Conservation (phyloP, 2,797 vertebrate species). For the Phrynocephalus forsythii region DNA sequence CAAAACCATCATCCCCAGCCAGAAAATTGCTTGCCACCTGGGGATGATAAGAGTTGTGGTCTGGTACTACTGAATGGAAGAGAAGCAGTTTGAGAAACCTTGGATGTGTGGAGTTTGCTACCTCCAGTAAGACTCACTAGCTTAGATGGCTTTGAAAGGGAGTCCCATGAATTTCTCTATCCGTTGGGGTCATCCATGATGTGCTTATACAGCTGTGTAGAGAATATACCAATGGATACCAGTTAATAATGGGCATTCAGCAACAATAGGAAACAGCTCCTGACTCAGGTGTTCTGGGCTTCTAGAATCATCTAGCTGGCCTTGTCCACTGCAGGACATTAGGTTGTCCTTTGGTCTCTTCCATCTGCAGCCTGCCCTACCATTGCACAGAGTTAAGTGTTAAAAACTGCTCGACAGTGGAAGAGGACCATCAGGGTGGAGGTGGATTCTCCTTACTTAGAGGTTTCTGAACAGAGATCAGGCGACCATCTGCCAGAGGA, state of each 20-base stretch:
- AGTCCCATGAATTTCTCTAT: background rate
- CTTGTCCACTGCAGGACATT: too few relatives aligned
- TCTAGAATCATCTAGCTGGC: background rate
- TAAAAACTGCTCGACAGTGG: too few relatives aligned
- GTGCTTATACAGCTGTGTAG: background rate
- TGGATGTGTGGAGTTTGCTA: background rate
- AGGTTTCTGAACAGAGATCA: too few relatives aligned
- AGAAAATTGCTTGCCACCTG: background rate
- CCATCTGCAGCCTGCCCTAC: too few relatives aligned
- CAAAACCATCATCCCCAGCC: background rate
- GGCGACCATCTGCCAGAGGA: too few relatives aligned
- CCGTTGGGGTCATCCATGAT: background rate
- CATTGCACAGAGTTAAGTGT: too few relatives aligned
- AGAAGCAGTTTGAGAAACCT: background rate
- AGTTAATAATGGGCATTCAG: background rate
- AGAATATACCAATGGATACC: background rate
- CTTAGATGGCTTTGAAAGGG: background rate
- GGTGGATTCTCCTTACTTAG: too few relatives aligned
- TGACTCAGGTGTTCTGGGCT: background rate
- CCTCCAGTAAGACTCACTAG: background rate
- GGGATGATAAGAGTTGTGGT: too few relatives aligned
- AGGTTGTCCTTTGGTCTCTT: background rate
- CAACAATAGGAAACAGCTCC: background rate
- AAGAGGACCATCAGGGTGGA: too few relatives aligned
- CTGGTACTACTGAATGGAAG: background rate